phyloP scores from a whole-genome alignment of 2,113 vertebrate species.

The Microcebus tavaratra region DNA sequence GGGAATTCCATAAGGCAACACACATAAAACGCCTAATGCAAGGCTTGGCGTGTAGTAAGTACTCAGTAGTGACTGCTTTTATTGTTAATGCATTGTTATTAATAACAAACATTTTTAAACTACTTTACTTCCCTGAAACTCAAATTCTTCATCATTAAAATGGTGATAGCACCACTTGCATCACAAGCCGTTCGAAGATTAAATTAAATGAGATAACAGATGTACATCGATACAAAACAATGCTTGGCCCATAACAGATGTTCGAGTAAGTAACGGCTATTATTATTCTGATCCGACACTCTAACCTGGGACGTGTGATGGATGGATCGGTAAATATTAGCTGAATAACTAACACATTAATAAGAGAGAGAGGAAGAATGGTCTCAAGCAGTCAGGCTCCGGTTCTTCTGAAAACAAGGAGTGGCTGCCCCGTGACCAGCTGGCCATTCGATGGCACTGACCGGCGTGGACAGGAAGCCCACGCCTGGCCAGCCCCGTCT shows the following conservation, averaged over 20 bases:
- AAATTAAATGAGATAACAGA: slow-evolving; percentile 47
- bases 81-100: not conserved
- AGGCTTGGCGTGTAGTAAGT: not conserved
- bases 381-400: not conserved
- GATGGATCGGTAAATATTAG: slow-evolving; percentile 32
- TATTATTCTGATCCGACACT: slow-evolving; percentile 37
- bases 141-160: slow-evolving; percentile 7
- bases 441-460: not conserved
- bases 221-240: not conserved
- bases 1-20: not conserved
- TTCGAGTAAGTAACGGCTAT: not conserved
- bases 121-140: not conserved
- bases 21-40: not conserved
- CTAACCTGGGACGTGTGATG: slow-evolving; percentile 29
- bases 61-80: not conserved
- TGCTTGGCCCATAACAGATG: slow-evolving; percentile 17
- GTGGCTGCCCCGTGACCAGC: not conserved
- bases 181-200: slow-evolving; percentile 2
- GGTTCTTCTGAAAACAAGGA: not conserved
- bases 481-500: rapidly evolving
- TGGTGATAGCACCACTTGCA: not conserved
- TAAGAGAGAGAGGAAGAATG: not conserved
- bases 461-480: not conserved
- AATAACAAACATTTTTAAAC: not conserved
- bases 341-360: slow-evolving; percentile 36